A percentile compares a stretch with the other conserved stretches of the same genome.
Evolutionary conservation across 2,113 vertebrate species (phyloP).

Genomic region (Ammodytes dubius): DNA sequence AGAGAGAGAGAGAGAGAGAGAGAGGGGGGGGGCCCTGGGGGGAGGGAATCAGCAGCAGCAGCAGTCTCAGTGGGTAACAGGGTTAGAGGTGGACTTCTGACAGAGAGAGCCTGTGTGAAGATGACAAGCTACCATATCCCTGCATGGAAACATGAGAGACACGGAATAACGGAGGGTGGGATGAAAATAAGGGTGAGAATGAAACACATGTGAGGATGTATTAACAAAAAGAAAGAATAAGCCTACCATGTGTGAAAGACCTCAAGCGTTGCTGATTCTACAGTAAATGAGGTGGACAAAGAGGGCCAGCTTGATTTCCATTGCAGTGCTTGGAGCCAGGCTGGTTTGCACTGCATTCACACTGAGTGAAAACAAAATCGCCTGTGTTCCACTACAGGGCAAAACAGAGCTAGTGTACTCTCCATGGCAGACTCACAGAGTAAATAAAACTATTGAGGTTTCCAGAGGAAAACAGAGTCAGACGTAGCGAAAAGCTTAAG

Average conservation of each 20-base stretch:
- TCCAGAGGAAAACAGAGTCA: not conserved
- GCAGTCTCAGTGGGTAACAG: slow-evolving; percentile 24
- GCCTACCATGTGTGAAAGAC: not conserved
- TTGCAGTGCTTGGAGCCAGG: not conserved
- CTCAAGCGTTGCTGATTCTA: not conserved
- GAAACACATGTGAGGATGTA: not conserved
- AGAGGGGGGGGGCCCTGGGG: not conserved
- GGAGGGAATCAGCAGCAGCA: slow-evolving; percentile 32
- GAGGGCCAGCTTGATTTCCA: not conserved
- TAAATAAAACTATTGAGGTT: no score
- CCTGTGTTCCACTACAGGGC: not conserved
- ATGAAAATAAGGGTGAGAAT: not conserved
- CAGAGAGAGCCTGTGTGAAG: slow-evolving; percentile 16
- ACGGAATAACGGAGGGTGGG: not conserved
- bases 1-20: not conserved
- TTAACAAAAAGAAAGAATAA: not conserved
- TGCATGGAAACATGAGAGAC: not conserved
- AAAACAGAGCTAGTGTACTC: not conserved
- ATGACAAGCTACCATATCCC: slow-evolving; percentile 24
- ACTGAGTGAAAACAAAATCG: slow-evolving; percentile 6
- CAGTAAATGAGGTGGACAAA: not conserved
- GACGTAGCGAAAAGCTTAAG: not conserved
- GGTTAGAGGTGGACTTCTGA: slow-evolving; percentile 44
- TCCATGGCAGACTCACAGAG: no score
- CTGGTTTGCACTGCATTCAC: not conserved